Base-by-base conservation (phyloP, 2,888 invertebrate genomes). In the Chaetogeoica ovagalla region DNA sequence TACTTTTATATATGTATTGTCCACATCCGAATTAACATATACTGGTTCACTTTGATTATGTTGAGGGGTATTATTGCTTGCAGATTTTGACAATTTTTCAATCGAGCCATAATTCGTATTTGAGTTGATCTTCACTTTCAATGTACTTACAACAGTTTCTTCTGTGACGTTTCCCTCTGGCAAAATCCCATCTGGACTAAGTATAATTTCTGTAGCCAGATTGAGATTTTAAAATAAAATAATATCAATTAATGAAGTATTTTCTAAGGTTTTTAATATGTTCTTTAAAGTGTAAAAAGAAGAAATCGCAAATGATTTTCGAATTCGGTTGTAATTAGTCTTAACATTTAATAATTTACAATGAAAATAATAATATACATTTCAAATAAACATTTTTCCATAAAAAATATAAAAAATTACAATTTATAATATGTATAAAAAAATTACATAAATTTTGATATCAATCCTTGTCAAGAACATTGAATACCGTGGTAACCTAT, bases 381-480 rank as follows among this genome's bases (percentile, higher is more conserved):
- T 66, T 65, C 23, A 57, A 59, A 23, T n/a, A n/a, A 68, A 76
- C 43, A 68, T 68, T 59, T 48, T 76, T 68, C n/a, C 19, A 57
- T 57, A 68, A 43, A 68, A 76, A 68, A 23, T 76, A 23, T n/a
- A n/a, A 68, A 23, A 76, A 59, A 59, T 76, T 68, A 43, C 43
- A 23, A 48, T 13, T 48, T 13, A 13, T 48, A 15, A 48, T 11
- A 9, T 48, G 23, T 30, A 19, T n/a, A 30, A 30, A 68, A 59
- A 76, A 59, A 48, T 76, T 68, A 59, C 59, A 17, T 5, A 68
- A 66, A 75, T 75, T 76, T 68, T 76, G 48, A 76, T 76, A 76
- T 48, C 66, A 68, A 43, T 76, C 23, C 19, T 43, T 59, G 59
- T 43, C 39, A 43, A 57, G 21, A 65, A 68, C 59, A 43, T 68